A percentile compares a stretch with the other conserved stretches of the same genome.
phyloP scores from a whole-genome alignment of 2,888 invertebrate species.

The Drosophila nr. perissopoda region DNA sequence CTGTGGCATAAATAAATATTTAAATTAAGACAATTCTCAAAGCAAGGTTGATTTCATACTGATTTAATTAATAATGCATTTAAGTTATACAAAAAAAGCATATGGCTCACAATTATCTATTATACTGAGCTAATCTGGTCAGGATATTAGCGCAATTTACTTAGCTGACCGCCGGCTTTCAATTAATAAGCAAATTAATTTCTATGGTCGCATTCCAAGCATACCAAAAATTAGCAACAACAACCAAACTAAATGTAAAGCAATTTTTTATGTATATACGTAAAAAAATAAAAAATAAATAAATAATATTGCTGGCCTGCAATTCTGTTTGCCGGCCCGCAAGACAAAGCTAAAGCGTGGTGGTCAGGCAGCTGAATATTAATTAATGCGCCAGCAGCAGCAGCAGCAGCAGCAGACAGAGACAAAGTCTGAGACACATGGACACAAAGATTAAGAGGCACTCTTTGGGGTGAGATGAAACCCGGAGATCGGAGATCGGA shows the following conservation, averaged over 20 bases:
- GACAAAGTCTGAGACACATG: constrained; percentile 12
- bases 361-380: constrained; percentile 57
- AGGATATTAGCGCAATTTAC: constrained; percentile 10
- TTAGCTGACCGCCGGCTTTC: constrained; percentile 11
- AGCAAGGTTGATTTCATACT: background rate
- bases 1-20: background rate
- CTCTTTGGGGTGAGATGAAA: constrained; percentile 15
- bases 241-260: constrained; percentile 52
- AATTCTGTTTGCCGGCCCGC: constrained; percentile 27
- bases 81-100: background rate
- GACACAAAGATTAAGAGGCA: constrained; percentile 32
- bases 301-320: constrained; percentile 25
- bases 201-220: constrained; percentile 57
- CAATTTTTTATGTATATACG: constrained; percentile 44
- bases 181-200: constrained; percentile 50
- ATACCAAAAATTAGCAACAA: constrained; percentile 48
- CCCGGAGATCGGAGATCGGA: constrained; percentile 1
- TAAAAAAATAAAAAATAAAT: constrained; percentile 2
- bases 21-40: background rate
- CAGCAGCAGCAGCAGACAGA: constrained; percentile 2
- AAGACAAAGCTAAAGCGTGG: constrained; percentile 55
- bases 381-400: constrained; percentile 62
- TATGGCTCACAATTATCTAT: background rate
- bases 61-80: background rate
- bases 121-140: background rate